These are phyloP conservation scores for Mimas tiliae DNA, from an alignment of 2,888 invertebrate species.

Conservation along the genomic window DNA sequence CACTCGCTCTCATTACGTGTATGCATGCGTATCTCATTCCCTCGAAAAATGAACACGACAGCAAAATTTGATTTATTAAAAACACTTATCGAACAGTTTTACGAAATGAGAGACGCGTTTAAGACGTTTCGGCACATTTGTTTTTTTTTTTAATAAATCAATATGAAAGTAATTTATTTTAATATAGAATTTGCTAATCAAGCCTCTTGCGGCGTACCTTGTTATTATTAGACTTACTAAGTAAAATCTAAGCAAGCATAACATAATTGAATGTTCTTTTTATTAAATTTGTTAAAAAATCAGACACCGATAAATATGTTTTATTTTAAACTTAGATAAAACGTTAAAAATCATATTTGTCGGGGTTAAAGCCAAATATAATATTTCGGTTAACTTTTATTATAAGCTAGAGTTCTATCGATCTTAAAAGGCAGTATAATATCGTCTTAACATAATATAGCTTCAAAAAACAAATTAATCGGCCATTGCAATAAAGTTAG, in stretches of 20 bases:
- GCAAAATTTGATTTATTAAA: conserved; percentile 30
- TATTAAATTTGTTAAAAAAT: not conserved
- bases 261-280: not conserved
- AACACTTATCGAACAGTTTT: conserved; percentile 14
- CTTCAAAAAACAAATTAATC: no score
- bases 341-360: no score
- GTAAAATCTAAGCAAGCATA: not conserved
- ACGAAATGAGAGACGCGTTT: conserved; percentile 14
- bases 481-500: not conserved
- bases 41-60: conserved; percentile 37
- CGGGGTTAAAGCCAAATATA: not conserved
- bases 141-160: not conserved
- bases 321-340: no score
- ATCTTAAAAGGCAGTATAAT: not conserved
- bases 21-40: conserved; percentile 42
- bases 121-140: not conserved
- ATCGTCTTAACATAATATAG: no score
- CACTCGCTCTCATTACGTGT: conserved; percentile 47
- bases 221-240: not conserved
- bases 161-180: not conserved
- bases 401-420: not conserved
- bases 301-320: no score
- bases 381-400: not conserved
- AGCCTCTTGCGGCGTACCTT: conserved; percentile 12
- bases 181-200: not conserved